phyloP scores from a whole-genome alignment of 2,113 vertebrate species.

The Brachypteracias leptosomus region DNA sequence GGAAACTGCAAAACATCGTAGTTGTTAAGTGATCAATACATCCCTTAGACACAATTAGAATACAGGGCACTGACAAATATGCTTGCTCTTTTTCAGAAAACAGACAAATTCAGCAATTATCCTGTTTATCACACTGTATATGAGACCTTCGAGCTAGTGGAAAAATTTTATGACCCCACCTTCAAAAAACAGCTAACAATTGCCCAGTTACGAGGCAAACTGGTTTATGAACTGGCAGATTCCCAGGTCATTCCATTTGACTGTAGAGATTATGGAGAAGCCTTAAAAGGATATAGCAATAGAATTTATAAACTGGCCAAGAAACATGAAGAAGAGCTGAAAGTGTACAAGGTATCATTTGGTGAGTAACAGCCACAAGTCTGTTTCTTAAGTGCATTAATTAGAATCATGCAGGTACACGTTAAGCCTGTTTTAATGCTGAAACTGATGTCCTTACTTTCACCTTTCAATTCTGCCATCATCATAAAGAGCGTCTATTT shows the following conservation, averaged over 20 bases:
- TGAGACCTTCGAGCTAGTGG: slow-evolving; percentile 93
- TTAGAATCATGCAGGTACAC: background rate
- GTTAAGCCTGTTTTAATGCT: background rate
- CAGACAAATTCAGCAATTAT: slow-evolving; percentile 90
- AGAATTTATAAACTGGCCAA: slow-evolving; percentile 79
- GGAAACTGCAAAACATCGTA: background rate
- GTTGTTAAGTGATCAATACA: background rate
- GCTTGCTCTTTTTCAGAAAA: slow-evolving; percentile 77
- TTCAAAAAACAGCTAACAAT: slow-evolving; percentile 85
- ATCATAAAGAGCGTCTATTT: background rate
- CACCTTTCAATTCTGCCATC: background rate
- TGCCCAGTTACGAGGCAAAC: slow-evolving; percentile 84
- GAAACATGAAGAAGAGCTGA: slow-evolving; percentile 73
- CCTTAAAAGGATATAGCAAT: slow-evolving; percentile 79
- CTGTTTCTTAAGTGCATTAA: background rate
- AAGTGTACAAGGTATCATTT: slow-evolving; percentile 80
- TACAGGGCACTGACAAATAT: slow-evolving; percentile 11
- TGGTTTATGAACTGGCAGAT: slow-evolving; percentile 87
- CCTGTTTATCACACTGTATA: slow-evolving; percentile 93
- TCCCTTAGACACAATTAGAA: background rate
- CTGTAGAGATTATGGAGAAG: slow-evolving; percentile 82
- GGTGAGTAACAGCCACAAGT: slow-evolving; percentile 76
- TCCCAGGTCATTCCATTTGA: slow-evolving; percentile 86
- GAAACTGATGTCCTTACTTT: background rate
- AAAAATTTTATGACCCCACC: slow-evolving; percentile 88